phyloP scores from a whole-genome alignment of 2,888 invertebrate species.

The Pocota personata region DNA sequence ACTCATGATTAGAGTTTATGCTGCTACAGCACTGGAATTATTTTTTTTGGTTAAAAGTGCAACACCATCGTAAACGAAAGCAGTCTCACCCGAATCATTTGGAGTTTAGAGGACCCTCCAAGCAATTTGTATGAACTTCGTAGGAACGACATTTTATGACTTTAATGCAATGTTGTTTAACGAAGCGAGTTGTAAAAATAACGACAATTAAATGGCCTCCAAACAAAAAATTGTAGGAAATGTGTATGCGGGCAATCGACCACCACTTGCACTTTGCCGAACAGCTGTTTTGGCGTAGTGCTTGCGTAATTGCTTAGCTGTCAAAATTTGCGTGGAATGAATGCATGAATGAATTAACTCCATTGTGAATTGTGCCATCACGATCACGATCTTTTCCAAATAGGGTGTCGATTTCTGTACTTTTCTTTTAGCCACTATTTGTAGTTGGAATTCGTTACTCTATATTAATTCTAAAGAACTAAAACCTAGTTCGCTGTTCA shows the following conservation, averaged over 20 bases:
- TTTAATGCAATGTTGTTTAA: background rate
- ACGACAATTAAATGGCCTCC: background rate
- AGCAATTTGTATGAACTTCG: constrained; percentile 20
- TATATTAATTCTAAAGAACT: too few species aligned
- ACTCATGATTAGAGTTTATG: constrained; percentile 58
- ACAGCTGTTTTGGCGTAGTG: background rate
- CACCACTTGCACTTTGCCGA: background rate
- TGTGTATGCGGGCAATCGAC: background rate
- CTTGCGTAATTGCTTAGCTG: constrained; percentile 4
- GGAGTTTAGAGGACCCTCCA: background rate
- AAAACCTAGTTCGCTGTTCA: too few species aligned
- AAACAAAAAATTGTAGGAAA: background rate
- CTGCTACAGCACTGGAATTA: constrained; percentile 16
- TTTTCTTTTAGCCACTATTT: too few species aligned
- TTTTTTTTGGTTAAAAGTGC: background rate
- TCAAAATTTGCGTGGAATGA: background rate
- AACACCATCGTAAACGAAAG: background rate
- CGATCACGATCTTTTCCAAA: too few species aligned
- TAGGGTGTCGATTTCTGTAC: too few species aligned
- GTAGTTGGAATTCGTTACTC: too few species aligned
- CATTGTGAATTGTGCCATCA: background rate
- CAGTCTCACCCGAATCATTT: constrained; percentile 23
- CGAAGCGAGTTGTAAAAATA: background rate
- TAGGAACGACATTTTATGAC: constrained; percentile 22
- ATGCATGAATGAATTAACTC: background rate